Evolutionary conservation across 2,113 vertebrate genomes (phyloP), one percentile per base, ranked within the genome.

Genomic region (Galeopterus variegatus): DNA sequence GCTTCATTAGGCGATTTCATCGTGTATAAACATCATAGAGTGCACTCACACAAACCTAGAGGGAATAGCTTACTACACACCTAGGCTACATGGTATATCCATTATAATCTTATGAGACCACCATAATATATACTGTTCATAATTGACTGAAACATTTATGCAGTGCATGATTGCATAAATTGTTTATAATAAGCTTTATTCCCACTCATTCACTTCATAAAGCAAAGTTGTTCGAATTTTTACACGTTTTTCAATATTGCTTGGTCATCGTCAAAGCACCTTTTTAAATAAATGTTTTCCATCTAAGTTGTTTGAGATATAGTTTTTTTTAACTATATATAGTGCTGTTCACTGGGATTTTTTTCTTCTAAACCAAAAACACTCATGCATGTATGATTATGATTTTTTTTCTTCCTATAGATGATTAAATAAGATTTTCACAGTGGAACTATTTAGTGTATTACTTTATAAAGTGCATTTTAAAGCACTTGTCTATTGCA

Each of bases 401-500:
- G 11, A 89, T 36, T 75, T 75, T 60, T 72, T 95, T 87, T 60
- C 75, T 94, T 75, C 58, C 11, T 73, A 28, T 75, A 60, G 48
- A n/a, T 88, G 14, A 77, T 96, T 79, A 82, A 58, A 76, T 4
- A 45, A 62, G 36, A 76, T n/a, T 28, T 94, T 75, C 69, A 76
- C 21, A 82, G 10, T 86, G 28, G 26, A 60, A 69, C 7, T 41
- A 67, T 67, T 85, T 72, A 79, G n/a, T 33, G 18, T n/a, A 69
- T 75, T 91, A 13, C 67, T 81, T 70, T 83, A n/a, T 23, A n/a
- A 77, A 19, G 19, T 67, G 17, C 56, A 36, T 0, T 88, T 56
- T 65, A 41, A 12, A 45, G 33, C 56, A 26, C 9, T 54, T 64
- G 1, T 84, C 70, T 36, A 64, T 50, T 64, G 6, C 0, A 84